Evolutionary conservation across 2,113 vertebrate genomes (phyloP).

Genomic region (Gasterosteus nipponicus): DNA sequence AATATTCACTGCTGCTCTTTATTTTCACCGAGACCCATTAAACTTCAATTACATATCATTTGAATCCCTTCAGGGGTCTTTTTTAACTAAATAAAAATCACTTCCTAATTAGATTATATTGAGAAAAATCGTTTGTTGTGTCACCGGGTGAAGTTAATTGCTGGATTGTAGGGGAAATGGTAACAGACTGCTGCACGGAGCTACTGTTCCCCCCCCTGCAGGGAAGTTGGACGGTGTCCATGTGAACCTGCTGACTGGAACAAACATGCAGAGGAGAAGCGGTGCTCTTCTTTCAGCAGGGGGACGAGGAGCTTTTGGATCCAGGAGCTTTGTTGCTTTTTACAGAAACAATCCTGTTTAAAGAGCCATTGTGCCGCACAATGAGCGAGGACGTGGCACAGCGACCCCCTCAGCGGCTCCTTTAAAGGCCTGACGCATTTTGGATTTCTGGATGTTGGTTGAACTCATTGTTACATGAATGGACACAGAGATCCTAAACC

Average conservation of each 20-base stretch:
- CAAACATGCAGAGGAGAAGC: constrained; percentile 48
- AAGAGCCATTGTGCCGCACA: constrained; percentile 12
- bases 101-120: constrained; percentile 56
- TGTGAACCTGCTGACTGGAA: constrained; percentile 72
- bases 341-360: constrained; percentile 25
- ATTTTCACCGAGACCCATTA: constrained; percentile 66
- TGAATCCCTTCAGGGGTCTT: constrained; percentile 45
- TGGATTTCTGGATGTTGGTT: not conserved
- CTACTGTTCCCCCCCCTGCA: constrained; percentile 62
- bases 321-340: constrained; percentile 38
- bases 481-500: not conserved
- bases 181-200: constrained; percentile 66
- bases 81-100: constrained; percentile 59
- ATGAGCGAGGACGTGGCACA: constrained; percentile 7
- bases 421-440: not conserved
- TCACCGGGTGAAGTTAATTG: constrained; percentile 71
- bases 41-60: constrained; percentile 70
- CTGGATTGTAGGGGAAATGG: constrained; percentile 66
- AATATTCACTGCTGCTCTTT: constrained; percentile 60
- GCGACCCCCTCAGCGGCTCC: not conserved
- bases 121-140: constrained; percentile 69
- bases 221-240: constrained; percentile 69
- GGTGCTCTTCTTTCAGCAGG: constrained; percentile 37
- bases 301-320: constrained; percentile 40
- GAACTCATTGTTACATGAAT: not conserved